A percentile compares a stretch with the other conserved stretches of the same genome.
phyloP scores from a whole-genome alignment of 2,888 invertebrate species.

The Andrena praecox region DNA sequence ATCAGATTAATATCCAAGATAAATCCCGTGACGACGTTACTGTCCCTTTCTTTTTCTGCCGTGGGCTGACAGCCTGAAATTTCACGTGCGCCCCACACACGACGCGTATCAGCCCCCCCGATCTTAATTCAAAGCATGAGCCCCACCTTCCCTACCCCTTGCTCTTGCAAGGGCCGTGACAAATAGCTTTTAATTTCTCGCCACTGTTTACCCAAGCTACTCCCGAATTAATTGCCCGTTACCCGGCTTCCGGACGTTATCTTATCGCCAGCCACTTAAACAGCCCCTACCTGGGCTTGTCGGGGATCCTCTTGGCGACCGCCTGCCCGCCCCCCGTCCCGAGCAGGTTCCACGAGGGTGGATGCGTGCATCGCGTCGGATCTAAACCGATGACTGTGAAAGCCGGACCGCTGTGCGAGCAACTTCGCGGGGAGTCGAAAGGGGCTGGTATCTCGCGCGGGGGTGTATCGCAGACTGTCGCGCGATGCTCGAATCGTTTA shows the following conservation, averaged over 20 bases:
- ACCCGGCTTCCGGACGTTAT: conserved; percentile 80
- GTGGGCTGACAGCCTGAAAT: conserved; percentile 30
- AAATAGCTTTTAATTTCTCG: conserved; percentile 85
- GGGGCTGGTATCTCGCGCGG: conserved; percentile 19
- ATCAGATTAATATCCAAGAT: conserved; percentile 53
- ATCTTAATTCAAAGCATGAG: conserved; percentile 82
- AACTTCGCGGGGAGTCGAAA: conserved; percentile 70
- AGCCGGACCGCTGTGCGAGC: conserved; percentile 80
- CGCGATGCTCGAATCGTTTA: too few relatives aligned
- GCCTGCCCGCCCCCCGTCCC: background rate
- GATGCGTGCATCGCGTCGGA: conserved; percentile 72
- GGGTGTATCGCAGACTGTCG: too few relatives aligned
- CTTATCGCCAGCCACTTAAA: conserved; percentile 84
- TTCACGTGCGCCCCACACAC: conserved; percentile 58
- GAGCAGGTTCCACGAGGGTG: conserved; percentile 24
- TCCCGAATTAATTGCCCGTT: conserved; percentile 82
- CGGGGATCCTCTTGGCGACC: background rate
- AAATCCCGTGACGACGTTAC: conserved; percentile 60
- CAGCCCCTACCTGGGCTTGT: conserved; percentile 59
- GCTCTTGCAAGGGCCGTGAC: conserved; percentile 76
- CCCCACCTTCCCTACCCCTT: conserved; percentile 42
- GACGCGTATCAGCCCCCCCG: conserved; percentile 59
- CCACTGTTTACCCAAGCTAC: conserved; percentile 83
- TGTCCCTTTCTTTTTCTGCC: conserved; percentile 42
- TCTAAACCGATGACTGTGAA: conserved; percentile 82